Evolutionary conservation across 2,113 vertebrate species (phyloP).

Genomic region (Orthonyx spaldingii): DNA sequence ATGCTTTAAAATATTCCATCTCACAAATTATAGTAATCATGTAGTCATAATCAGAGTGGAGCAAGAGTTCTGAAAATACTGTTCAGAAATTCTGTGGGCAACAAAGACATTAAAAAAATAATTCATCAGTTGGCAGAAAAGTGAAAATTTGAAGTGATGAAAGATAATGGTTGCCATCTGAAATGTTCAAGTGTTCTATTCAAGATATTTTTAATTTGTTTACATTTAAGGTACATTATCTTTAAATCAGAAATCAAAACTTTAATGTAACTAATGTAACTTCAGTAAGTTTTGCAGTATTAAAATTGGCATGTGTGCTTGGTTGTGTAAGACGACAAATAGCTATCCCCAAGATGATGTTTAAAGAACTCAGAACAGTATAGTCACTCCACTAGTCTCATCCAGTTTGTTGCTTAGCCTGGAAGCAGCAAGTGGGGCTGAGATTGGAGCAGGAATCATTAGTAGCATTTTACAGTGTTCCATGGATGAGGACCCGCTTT

Average conservation of each 20-base stretch:
- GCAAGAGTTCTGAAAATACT: background rate
- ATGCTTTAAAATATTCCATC: background rate
- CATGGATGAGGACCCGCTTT: background rate
- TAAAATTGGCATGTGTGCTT: background rate
- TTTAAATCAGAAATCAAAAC: background rate
- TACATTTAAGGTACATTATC: background rate
- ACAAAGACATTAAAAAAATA: background rate
- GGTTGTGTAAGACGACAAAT: background rate
- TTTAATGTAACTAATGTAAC: background rate
- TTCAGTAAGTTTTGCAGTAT: background rate
- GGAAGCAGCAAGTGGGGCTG: background rate
- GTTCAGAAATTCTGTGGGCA: background rate
- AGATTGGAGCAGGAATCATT: background rate
- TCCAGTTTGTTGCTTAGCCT: background rate
- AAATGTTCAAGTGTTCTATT: background rate
- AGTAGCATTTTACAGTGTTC: background rate
- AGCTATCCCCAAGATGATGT: background rate
- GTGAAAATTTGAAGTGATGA: background rate
- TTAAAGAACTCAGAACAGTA: background rate
- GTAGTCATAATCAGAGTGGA: background rate
- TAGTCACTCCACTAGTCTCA: background rate
- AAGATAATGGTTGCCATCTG: background rate
- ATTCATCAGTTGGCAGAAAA: background rate
- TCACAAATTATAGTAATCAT: background rate
- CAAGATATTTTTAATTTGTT: background rate